Percentiles rank a stretch among this genome's conserved stretches.
Conservation (phyloP, 2,888 invertebrate species). For the Epinotia ramella region DNA sequence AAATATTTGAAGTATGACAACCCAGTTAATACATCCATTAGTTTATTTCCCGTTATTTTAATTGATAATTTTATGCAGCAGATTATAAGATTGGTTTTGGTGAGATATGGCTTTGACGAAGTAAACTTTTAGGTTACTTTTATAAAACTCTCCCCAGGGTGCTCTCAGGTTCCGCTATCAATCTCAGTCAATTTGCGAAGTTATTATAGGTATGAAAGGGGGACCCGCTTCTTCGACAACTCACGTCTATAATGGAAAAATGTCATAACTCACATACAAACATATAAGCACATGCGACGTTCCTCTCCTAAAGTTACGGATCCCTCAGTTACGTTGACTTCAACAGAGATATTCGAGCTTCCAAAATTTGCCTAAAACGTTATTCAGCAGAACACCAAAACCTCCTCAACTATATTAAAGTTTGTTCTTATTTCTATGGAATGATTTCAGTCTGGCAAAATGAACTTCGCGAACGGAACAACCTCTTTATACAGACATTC, state of each 20-base stretch:
- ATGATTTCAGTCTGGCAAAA: slow-evolving; percentile 12
- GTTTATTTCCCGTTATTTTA: neutral
- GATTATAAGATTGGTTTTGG: slow-evolving; percentile 15
- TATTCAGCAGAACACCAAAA: slow-evolving; percentile 15
- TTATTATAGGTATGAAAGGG: slow-evolving; percentile 45
- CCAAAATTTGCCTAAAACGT: slow-evolving; percentile 25
- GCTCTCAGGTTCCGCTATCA: slow-evolving; percentile 47
- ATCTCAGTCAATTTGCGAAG: slow-evolving; percentile 50
- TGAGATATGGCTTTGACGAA: neutral
- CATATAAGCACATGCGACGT: neutral
- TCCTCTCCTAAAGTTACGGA: neutral
- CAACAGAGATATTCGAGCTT: slow-evolving; percentile 32
- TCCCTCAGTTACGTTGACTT: slow-evolving; percentile 25
- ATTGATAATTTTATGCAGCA: neutral
- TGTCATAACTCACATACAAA: neutral
- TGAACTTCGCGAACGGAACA: neutral
- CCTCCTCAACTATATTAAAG: slow-evolving; percentile 24
- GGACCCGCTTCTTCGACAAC: slow-evolving; percentile 27
- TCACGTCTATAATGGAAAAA: neutral
- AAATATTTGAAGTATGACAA: too few species aligned
- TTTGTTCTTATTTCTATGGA: slow-evolving; percentile 20
- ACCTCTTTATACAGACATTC: neutral
- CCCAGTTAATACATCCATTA: neutral
- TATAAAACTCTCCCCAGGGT: slow-evolving; percentile 44
- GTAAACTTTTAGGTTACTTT: slow-evolving; percentile 17